Base-by-base conservation (phyloP, 1,140 invertebrate genomes). In the Oryzaephilus surinamensis region DNA sequence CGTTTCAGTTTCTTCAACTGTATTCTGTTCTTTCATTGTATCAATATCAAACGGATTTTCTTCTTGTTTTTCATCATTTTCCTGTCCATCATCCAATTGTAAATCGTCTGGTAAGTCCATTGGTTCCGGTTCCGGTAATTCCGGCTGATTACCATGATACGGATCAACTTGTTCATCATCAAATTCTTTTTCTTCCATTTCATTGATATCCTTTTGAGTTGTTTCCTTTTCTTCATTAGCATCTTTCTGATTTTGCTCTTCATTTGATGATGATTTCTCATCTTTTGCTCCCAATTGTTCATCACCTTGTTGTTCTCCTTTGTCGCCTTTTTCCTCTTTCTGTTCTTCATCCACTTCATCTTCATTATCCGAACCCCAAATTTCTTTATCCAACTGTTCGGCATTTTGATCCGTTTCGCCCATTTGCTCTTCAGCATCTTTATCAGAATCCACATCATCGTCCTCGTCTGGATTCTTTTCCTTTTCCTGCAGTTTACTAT, bases 381-480 rank as follows among this genome's bases (percentile, higher is more conserved):
- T 80, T 72, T 93, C 76, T 50, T 83, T 71, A 54, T 84, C 79
- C 8, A 83, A 54, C 39, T 83, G 82, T 32, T 95, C 87, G 17
- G 78, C 78, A 6, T 74, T 79, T 43, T 84, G 76, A 51, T 84
- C 86, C 4, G 84, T 84, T 41, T 96, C 86, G n/a, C 88, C 92
- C 88, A 96, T 95, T 69, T 96, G 77, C 60, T 95, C 93, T 41
- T 96, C 91, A 1, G 80, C 63, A 46, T 95, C 80, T 8, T 85
- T 74, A 29, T 85, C 73, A 1, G 81, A 72, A 34, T 78, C 69
- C n/a, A 76, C 72, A 42, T 77, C 71, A 1, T 76, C 65, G 17
- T 73, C 67, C 27, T 80, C 67, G 36, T 81, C 73, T 8, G 77
- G 73, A 60, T 71, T 61, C 32, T 78, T 69, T 11, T 92, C 84